Evolutionary conservation across 2,888 invertebrate species (phyloP), one percentile per base, ranked within the genome.

Genomic region (Microchrysa polita): DNA sequence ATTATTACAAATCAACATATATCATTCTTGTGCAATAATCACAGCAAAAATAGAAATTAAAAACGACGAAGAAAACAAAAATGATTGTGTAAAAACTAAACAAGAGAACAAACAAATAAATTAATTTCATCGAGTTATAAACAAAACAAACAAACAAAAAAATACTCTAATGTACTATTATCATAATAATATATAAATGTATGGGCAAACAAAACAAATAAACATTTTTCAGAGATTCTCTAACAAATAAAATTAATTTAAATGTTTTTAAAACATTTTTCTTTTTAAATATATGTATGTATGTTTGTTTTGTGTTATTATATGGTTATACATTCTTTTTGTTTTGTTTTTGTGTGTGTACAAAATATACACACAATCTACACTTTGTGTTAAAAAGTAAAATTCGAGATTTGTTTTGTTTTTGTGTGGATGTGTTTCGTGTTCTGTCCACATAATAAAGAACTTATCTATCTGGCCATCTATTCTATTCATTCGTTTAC

Each of bases 21-120:
- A n/a, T 20, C 44, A 48, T 59, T 34, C 7, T 63, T 72, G 60
- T 60, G 60, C 72, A 72, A 60, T 59, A 59, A 72, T 72, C 72
- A 72, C 72, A 72, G 72, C 60, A 72, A 72, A n/a, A n/a, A 53
- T 67, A 16, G 16, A 53, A 53, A 67, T 53, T n/a, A 67, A 55
- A 65, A 55, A 69, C 40, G 57, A 69, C 20, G 57, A 55, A 57
- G 2, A 69, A 10, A n/a, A n/a, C n/a, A n/a, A n/a, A n/a, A n/a
- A n/a, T n/a, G n/a, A n/a, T n/a, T n/a, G n/a, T n/a, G n/a, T n/a
- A n/a, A 67, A 20, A 40, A 10, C 42, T 65, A 22, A 34, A 34
- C 27, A 34, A n/a, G 27, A 34, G 27, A 34, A 34, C 27, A 34
- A 34, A 34, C 27, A 34, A 34, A 34, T 34, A 7, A 22, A 48